Evolutionary conservation across 2,888 invertebrate genomes (phyloP).

Genomic region (Athripsodes cinereus): DNA sequence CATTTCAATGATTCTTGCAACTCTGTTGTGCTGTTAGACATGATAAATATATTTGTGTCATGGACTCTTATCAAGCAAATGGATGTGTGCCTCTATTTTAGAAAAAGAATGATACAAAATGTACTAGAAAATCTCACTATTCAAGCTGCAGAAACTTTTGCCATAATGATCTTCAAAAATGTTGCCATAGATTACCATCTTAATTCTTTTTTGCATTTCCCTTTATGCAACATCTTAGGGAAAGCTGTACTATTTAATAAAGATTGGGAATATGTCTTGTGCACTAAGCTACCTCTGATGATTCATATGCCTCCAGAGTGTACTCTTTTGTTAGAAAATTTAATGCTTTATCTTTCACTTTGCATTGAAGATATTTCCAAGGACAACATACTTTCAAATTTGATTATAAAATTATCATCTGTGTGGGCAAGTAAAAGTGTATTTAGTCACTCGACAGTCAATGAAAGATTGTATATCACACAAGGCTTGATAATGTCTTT

Average conservation of each 20-base stretch:
- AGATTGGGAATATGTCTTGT: constrained; percentile 63
- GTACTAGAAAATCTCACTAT: constrained; percentile 52
- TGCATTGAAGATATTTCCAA: constrained; percentile 35
- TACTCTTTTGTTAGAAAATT: constrained; percentile 50
- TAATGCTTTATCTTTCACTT: constrained; percentile 55
- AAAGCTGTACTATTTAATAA: constrained; percentile 44
- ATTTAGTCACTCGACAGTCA: constrained; percentile 54
- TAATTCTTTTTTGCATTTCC: constrained; percentile 32
- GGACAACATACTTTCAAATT: constrained; percentile 36
- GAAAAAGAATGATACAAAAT: constrained; percentile 43
- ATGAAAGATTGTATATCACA: constrained; percentile 66
- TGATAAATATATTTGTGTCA: constrained; percentile 51
- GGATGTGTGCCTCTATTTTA: constrained; percentile 37
- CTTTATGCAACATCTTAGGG: constrained; percentile 47
- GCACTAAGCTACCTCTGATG: constrained; percentile 55
- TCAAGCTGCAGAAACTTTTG: constrained; percentile 53
- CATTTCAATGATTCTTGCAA: constrained; percentile 48
- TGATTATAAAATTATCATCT: constrained; percentile 51
- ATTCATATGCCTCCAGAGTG: constrained; percentile 44
- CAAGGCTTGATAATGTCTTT: constrained; percentile 57
- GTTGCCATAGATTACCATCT: constrained; percentile 42
- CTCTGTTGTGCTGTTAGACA: constrained; percentile 42
- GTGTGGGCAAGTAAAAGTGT: constrained; percentile 66
- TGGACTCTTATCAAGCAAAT: constrained; percentile 40
- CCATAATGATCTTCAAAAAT: constrained; percentile 50